Evolutionary conservation across 2,888 invertebrate genomes (phyloP), one percentile per base, ranked within the genome.

Genomic region (Syrista parreyssii): DNA sequence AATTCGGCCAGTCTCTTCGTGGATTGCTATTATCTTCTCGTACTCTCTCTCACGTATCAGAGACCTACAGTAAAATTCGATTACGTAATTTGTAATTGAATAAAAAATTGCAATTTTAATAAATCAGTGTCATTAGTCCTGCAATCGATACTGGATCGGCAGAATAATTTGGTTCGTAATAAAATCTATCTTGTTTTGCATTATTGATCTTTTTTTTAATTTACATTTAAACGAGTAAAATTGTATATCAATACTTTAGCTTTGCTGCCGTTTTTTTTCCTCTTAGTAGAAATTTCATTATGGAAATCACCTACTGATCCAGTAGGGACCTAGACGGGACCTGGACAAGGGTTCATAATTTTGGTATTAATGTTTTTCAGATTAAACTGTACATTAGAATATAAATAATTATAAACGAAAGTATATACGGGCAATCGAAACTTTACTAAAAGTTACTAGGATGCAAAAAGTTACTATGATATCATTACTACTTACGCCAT

Each of bases 1-100:
- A 73, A 76, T 73, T 4, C 73, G 73, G 3, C 68, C 36, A 1
- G 76, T 76, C n/a, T 40, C 32, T 34, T 74, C 74, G 40, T 77
- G 69, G 4, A 77, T 36, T 15, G 77, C 77, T n/a, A 69, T 11
- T n/a, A 77, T 55, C 9, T 55, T 55, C 55, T 55, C 6, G 55
- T 55, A 55, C 23, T 55, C 55, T 0, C 23, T 55, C 23, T 55
- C 55, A 23, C 55, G 55, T 23, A 55, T 23, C 55, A 55, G 23
- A 9, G 55, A 6, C 55, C 55, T 55, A 55, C 23, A 23, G 23
- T 55, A 9, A 55, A 55, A 40, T 15, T 40, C 15, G 6, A 40
- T 40, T 15, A 40, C 15, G 0, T 23, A 3, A 40, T 40, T 40
- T 40, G 6, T 23, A 23, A 1, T 6, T 40, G 40, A 6, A 36